Base-by-base conservation (phyloP, 2,888 invertebrate species). In the Scaptomyza tumidula region DNA sequence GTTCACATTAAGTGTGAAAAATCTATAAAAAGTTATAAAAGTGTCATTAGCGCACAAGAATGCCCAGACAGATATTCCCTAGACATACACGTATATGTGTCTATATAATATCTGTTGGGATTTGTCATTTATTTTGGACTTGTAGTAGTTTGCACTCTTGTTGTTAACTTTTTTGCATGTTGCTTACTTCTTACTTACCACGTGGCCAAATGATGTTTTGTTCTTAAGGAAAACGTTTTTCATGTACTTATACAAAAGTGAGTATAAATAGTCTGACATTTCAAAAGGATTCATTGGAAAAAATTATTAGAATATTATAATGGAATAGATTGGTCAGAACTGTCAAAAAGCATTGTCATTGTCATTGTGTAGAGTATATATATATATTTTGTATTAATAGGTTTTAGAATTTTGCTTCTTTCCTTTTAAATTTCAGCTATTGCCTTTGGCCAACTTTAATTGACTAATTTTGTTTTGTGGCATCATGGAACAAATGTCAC, bases 21-120 rank as follows among this genome's bases (percentile, higher is more conserved):
- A 89, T 89, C 89, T 86, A 86, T 86, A 84, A 85, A 86, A 86
- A 84, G 85, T 88, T 86, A 85, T 89, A 86, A 88, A 86, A 88
- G 86, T 86, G 88, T 89, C 89, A 88, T 86, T 86, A 86, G 86
- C 80, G 80, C 68, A 72, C 70, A 71, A 75, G 72, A 75, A 77
- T 75, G 59, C 58, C 39, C 53, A 69, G 53, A 44, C 61, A 68
- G 55, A n/a, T 6, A 45, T 41, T 52, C 33, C 43, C 56, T 27
- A 33, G 44, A 13, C 24, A 50, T 41, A 54, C 29, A 45, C 11
- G 24, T 27, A 54, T 35, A 45, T n/a, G 24, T 27, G 2, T 3
- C 4, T 27, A 6, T 16, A 45, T 14, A 2, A 35, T 70, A 43
- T 41, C 27, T 31, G 7, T 49, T 49, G 39, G 11, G 19, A 48